These are phyloP conservation scores for Andrena dorsata DNA, from an alignment of 2,888 invertebrate species.

Conservation along the genomic window DNA sequence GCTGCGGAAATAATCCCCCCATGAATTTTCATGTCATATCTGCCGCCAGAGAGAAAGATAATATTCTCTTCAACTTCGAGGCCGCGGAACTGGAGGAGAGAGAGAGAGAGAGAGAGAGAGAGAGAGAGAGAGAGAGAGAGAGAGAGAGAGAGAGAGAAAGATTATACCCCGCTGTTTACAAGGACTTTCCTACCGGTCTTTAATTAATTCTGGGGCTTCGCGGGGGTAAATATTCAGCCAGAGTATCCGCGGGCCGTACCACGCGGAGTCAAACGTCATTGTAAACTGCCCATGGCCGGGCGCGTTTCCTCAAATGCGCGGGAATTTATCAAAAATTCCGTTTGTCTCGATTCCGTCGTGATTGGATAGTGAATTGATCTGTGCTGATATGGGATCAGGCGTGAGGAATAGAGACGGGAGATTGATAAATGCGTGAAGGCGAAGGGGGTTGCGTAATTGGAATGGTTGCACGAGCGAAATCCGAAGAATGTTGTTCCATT, in stretches of 20 bases:
- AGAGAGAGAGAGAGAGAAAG: constrained; percentile 24
- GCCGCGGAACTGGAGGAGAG: neutral
- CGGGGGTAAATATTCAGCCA: constrained; percentile 16
- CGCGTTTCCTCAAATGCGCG: neutral
- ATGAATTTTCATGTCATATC: constrained; percentile 59
- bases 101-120: constrained; percentile 25
- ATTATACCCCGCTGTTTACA: constrained; percentile 44
- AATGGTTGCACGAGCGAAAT: constrained; percentile 12
- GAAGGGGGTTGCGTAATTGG: constrained; percentile 33
- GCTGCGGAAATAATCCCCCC: constrained; percentile 50
- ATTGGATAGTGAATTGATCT: constrained; percentile 23
- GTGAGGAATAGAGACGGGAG: neutral
- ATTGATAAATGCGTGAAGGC: neutral
- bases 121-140: constrained; percentile 28
- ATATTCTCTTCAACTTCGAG: constrained; percentile 46
- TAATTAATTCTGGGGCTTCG: constrained; percentile 47
- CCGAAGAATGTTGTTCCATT: constrained; percentile 30
- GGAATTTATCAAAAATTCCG: constrained; percentile 21
- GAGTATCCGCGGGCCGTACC: constrained; percentile 11
- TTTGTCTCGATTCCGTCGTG: constrained; percentile 2
- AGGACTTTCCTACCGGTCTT: constrained; percentile 11
- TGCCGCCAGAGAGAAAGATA: constrained; percentile 39
- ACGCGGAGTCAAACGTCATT: neutral
- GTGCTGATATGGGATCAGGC: neutral
- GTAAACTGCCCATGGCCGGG: neutral